Conservation (phyloP, 1,140 invertebrate species). For the Tenebrio molitor region DNA sequence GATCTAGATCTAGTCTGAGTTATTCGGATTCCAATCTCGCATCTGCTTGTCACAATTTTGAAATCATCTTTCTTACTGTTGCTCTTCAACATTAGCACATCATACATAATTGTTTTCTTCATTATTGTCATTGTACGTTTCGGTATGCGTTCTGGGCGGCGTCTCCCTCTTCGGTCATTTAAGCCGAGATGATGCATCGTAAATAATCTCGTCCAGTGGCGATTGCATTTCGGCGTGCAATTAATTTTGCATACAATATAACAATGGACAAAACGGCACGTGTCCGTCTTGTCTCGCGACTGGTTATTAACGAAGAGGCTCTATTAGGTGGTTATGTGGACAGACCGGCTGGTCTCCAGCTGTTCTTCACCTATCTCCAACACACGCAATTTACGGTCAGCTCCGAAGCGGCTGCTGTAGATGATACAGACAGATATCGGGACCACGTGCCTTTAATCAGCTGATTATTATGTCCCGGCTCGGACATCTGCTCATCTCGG, state of each 20-base stretch:
- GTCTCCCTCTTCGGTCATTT: too few species aligned
- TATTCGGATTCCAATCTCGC: too few species aligned
- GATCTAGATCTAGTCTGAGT: too few species aligned
- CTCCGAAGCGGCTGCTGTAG: constrained; percentile 22
- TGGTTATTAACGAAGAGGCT: constrained; percentile 17
- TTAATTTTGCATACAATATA: constrained; percentile 23
- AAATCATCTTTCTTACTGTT: too few species aligned
- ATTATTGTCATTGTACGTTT: too few species aligned
- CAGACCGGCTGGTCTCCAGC: constrained; percentile 29
- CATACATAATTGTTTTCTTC: too few species aligned
- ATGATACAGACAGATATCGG: constrained; percentile 34
- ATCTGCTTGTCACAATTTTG: too few species aligned
- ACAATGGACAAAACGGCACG: constrained; percentile 27
- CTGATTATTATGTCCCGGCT: constrained; percentile 23
- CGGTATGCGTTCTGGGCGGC: too few species aligned
- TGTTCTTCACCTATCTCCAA: constrained; percentile 11
- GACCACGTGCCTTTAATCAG: constrained; percentile 32
- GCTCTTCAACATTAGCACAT: too few species aligned
- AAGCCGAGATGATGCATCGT: too few species aligned
- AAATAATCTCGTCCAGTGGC: background rate
- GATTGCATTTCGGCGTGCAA: background rate
- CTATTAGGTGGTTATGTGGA: constrained; percentile 16
- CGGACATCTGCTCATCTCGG: constrained; percentile 34
- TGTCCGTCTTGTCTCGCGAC: constrained; percentile 26
- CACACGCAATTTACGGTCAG: constrained; percentile 33